Evolutionary conservation across 1,140 invertebrate genomes (phyloP).

Genomic region (Acarapis woodi): DNA sequence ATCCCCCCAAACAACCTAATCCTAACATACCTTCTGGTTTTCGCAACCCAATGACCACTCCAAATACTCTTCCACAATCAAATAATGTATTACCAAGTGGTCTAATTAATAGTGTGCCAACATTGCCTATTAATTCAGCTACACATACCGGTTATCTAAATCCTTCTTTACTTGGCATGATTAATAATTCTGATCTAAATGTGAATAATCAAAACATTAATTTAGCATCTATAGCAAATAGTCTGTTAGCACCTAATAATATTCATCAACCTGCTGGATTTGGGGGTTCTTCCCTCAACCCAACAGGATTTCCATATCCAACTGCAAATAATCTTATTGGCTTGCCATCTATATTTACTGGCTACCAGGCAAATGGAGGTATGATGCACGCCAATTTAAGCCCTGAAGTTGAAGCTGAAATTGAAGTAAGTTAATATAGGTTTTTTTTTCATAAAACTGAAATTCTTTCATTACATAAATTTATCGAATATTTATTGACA

Average conservation of each 20-base stretch:
- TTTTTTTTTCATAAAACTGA: no score
- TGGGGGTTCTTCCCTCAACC: conserved; percentile 15
- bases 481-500: no score
- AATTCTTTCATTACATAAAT: no score
- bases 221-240: conserved; percentile 1
- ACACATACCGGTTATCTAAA: conserved; percentile 15
- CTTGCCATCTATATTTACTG: not conserved
- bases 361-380: not conserved
- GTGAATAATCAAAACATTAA: conserved; percentile 11
- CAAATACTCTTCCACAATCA: no score
- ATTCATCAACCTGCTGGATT: conserved; percentile 26
- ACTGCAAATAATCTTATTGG: not conserved
- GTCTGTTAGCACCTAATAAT: no score
- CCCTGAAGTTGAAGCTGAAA: no score
- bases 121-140: conserved; percentile 15
- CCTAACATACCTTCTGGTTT: conserved; percentile 9
- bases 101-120: no score
- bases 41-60: conserved; percentile 6
- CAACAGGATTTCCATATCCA: conserved; percentile 12
- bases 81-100: no score
- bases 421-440: no score
- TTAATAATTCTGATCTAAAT: conserved; percentile 16
- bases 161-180: conserved; percentile 10
- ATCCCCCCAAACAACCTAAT: conserved; percentile 4
- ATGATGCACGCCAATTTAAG: conserved; percentile 33